Conservation (phyloP, 2,888 invertebrate genomes). For the Troides aeacus region DNA sequence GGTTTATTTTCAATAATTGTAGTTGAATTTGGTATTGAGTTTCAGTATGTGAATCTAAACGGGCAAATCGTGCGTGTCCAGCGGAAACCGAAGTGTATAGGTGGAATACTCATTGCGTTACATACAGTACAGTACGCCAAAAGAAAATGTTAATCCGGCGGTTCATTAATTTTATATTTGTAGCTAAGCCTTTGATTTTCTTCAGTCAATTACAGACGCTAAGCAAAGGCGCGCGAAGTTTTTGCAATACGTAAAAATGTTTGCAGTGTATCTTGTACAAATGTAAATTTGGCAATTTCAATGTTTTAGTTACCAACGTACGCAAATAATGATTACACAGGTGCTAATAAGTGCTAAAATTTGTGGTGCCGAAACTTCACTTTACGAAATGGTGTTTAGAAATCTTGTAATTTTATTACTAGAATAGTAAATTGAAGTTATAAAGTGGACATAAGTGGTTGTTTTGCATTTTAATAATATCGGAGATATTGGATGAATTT, state of each 20-base stretch:
- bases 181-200: slow-evolving; percentile 68
- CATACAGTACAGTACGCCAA: slow-evolving; percentile 66
- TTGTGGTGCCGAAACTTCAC: slow-evolving; percentile 21
- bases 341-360: slow-evolving; percentile 29
- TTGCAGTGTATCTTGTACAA: slow-evolving; percentile 22
- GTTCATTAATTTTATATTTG: slow-evolving; percentile 63
- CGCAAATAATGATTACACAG: slow-evolving; percentile 27
- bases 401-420: slow-evolving; percentile 13
- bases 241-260: slow-evolving; percentile 18
- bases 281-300: slow-evolving; percentile 19
- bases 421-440: slow-evolving; percentile 6
- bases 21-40: neutral
- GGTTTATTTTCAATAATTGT: neutral
- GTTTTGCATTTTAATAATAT: slow-evolving; percentile 38
- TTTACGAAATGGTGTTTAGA: slow-evolving; percentile 23
- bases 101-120: slow-evolving; percentile 62
- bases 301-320: slow-evolving; percentile 24
- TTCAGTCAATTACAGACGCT: slow-evolving; percentile 65
- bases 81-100: slow-evolving; percentile 56
- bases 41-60: slow-evolving; percentile 8
- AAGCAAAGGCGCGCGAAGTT: slow-evolving; percentile 52
- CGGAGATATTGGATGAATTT: slow-evolving; percentile 63
- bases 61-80: slow-evolving; percentile 47
- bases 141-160: slow-evolving; percentile 74
- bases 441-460: slow-evolving; percentile 32